A percentile compares a stretch with the other conserved stretches of the same genome.
These are phyloP conservation scores for Emydocephalus ijimae DNA, from an alignment of 2,113 vertebrate species.

Conservation along the genomic window DNA sequence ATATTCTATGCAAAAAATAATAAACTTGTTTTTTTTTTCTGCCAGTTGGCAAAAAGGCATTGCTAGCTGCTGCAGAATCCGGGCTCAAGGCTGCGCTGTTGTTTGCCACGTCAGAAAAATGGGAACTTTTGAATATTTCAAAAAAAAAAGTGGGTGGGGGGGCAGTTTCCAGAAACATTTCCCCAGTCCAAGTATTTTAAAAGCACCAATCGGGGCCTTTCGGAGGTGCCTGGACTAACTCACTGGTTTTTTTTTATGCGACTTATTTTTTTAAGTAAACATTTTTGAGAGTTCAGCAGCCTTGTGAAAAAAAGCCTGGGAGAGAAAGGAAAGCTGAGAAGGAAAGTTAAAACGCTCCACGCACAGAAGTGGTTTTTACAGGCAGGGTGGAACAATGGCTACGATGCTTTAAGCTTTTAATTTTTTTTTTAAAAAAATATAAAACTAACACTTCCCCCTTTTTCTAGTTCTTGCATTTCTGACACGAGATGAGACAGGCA, in stretches of 20 bases:
- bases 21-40: neutral
- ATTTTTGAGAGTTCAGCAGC: neutral
- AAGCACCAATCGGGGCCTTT: neutral
- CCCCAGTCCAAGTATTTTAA: neutral
- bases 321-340: neutral
- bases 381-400: neutral
- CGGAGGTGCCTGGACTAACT: neutral
- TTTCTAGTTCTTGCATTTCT: no score
- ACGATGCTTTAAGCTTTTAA: neutral
- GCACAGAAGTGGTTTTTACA: neutral
- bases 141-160: neutral
- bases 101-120: neutral
- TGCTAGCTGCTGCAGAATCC: neutral
- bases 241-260: neutral
- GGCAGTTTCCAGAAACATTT: neutral
- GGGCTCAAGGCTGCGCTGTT: neutral
- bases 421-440: no score
- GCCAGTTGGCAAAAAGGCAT: neutral
- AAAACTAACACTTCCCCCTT: no score
- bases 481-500: neutral
- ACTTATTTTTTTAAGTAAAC: neutral
- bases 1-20: neutral
- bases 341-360: neutral
- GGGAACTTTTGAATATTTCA: neutral
- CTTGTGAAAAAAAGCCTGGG: neutral